Evolutionary conservation across 2,888 invertebrate genomes (phyloP).

Genomic region (Hydrotaea cyrtoneurina): DNA sequence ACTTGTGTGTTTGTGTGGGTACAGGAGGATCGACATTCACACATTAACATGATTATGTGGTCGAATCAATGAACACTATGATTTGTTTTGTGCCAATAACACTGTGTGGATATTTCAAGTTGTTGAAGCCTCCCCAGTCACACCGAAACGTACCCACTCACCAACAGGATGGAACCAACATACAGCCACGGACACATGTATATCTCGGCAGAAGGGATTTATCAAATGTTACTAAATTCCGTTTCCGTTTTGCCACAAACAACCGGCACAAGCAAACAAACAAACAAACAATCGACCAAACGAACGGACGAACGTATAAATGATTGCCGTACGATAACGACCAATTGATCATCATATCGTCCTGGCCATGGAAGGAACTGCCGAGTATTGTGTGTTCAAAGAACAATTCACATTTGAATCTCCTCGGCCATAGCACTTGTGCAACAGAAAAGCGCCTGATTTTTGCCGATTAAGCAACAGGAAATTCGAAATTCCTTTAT

Average conservation of each 20-base stretch:
- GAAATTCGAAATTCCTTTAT: background rate
- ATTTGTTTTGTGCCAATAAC: slow-evolving; percentile 59
- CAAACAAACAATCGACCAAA: background rate
- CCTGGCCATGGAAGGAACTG: background rate
- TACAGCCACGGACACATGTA: background rate
- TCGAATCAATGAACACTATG: slow-evolving; percentile 57
- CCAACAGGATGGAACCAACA: background rate
- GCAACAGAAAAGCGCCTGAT: background rate
- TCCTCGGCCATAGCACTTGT: background rate
- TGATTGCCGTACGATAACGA: slow-evolving; percentile 20
- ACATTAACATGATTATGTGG: slow-evolving; percentile 56
- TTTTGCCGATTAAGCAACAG: background rate
- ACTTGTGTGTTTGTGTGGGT: background rate
- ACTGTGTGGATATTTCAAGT: slow-evolving; percentile 38
- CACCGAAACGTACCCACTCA: background rate
- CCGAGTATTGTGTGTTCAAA: background rate
- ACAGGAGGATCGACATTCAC: slow-evolving; percentile 14
- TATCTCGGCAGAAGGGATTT: slow-evolving; percentile 13
- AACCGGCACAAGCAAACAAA: background rate
- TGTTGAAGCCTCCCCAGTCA: background rate
- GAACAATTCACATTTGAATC: slow-evolving; percentile 2
- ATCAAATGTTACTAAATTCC: slow-evolving; percentile 15
- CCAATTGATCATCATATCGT: slow-evolving; percentile 21
- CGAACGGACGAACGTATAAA: slow-evolving; percentile 10
- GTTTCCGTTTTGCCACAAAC: slow-evolving; percentile 24